Percentiles rank a stretch among this genome's conserved stretches.
Conservation (phyloP, 1,140 invertebrate species). For the Penaeus vannamei region DNA sequence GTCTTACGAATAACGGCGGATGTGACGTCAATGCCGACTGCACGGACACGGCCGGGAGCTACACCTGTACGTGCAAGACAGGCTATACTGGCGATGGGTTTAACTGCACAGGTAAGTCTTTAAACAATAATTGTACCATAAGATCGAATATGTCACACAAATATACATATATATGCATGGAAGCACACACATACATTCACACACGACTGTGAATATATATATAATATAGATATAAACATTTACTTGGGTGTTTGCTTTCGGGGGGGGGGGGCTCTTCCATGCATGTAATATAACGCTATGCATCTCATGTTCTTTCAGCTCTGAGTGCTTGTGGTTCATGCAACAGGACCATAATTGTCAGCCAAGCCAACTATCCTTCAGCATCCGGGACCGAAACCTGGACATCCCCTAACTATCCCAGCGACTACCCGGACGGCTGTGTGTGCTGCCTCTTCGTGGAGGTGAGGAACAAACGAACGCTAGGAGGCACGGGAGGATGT, state of each 20-base stretch:
- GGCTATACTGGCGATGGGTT: slow-evolving; percentile 2
- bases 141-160: too few species aligned
- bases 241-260: too few species aligned
- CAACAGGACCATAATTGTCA: not conserved
- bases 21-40: not conserved
- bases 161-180: too few species aligned
- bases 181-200: too few species aligned
- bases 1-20: not conserved
- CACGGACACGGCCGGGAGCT: not conserved
- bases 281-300: too few species aligned
- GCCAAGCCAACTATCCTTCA: not conserved
- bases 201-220: too few species aligned
- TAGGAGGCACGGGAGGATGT: too few species aligned
- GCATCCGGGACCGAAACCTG: not conserved
- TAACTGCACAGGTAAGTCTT: too few species aligned
- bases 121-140: too few species aligned
- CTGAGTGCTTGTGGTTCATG: not conserved
- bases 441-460: not conserved
- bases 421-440: not conserved
- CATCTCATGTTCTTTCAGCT: too few species aligned
- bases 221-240: too few species aligned
- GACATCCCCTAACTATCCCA: not conserved
- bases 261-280: too few species aligned
- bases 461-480: not conserved
- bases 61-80: not conserved